Evolutionary conservation across 2,113 vertebrate genomes (phyloP), one percentile per base, ranked within the genome.

Genomic region (Panthera uncia): DNA sequence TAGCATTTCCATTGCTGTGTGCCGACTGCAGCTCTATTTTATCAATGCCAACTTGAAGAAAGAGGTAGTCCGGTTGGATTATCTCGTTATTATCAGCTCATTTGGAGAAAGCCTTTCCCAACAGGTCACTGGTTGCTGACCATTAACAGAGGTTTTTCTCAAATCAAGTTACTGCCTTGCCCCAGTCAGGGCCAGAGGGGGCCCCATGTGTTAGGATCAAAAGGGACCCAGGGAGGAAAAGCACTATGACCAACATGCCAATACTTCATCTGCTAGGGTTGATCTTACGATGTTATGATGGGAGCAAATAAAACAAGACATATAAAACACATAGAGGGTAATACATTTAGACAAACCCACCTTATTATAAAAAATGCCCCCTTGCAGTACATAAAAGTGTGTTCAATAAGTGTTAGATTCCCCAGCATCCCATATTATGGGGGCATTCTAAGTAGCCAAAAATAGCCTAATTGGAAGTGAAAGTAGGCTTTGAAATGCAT

Each of bases 401-500:
- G 16, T 61, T 92, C 61, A 73, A 25, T 73, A 38, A 82, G 27
- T 31, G 13, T 94, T 83, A 69, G 48, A 38, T 36, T 94, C 5
- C 69, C 16, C 41, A 55, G 74, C 18, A 74, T 69, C n/a, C 21
- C 36, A 3, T 90, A 68, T 76, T 87, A 69, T 8, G 4, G 63
- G 55, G 55, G 25, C 50, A 83, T n/a, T 25, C 38, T 84, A 89
- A 94, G 89, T 95, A 52, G 63, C 48, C 94, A 97, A 91, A 92
- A 94, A 90, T 80, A 95, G n/a, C 50, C 36, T 81, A 88, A 88
- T 57, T 91, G 57, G n/a, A 87, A 73, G 48, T 80, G 31, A 76
- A 93, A 94, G 55, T 29, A 65, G 89, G 38, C 55, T 87, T 92
- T 93, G 81, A 96, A 96, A 90, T 41, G 31, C 80, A 96, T 48